phyloP scores from a whole-genome alignment of 2,113 vertebrate genomes.

The Erythrolamprus reginae region DNA sequence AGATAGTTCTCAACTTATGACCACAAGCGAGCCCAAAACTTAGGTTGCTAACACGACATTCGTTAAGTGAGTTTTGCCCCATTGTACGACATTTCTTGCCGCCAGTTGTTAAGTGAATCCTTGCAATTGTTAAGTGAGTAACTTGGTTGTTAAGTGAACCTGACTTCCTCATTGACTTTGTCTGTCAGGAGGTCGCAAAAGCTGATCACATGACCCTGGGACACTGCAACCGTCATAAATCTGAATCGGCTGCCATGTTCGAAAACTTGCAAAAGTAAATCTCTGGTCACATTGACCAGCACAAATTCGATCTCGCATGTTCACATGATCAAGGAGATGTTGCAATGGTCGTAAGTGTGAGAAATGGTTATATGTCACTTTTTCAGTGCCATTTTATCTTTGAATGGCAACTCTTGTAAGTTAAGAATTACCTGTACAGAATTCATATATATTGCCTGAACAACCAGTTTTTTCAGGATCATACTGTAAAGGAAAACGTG shows the following conservation, averaged over 20 bases:
- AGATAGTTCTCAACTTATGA: neutral
- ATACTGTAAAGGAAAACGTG: neutral
- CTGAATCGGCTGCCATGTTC: neutral
- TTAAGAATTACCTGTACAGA: too few species aligned
- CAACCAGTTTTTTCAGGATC: neutral
- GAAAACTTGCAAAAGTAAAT: too few species aligned
- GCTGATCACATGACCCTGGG: neutral
- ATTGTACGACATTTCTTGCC: neutral
- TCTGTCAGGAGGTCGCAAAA: neutral
- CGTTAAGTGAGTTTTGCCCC: neutral
- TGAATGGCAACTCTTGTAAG: too few species aligned
- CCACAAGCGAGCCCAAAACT: neutral
- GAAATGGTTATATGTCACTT: too few species aligned
- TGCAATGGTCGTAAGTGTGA: too few species aligned
- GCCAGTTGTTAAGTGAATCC: neutral
- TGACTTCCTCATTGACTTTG: neutral
- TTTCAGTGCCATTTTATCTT: too few species aligned
- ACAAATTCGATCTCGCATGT: too few species aligned
- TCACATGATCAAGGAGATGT: too few species aligned
- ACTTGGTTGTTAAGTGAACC: neutral
- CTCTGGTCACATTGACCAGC: too few species aligned
- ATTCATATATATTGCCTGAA: neutral
- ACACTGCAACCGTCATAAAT: neutral
- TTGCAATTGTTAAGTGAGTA: neutral
- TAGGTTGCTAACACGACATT: neutral